A percentile compares a stretch with the other conserved stretches of the same genome.
Conservation (phyloP, 2,797 vertebrate species). For the Cyprinodon diabolis region DNA sequence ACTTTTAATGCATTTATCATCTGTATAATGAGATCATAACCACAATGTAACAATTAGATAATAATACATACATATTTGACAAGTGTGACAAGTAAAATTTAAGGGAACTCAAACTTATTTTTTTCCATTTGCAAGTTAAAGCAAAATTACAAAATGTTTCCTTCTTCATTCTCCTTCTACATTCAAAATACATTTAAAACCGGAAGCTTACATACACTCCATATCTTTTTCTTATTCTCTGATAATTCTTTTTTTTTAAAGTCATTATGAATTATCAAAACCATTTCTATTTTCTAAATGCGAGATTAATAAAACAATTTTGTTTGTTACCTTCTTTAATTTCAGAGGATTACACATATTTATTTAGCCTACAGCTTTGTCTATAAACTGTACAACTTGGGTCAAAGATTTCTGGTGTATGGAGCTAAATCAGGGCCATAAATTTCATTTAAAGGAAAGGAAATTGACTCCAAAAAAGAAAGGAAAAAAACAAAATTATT, state of each 20-base stretch:
- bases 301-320: neutral
- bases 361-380: neutral
- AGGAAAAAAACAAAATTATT: no score
- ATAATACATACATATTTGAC: neutral
- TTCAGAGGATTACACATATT: neutral
- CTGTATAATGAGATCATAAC: neutral
- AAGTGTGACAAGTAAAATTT: neutral
- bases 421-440: no score
- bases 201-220: neutral
- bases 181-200: neutral
- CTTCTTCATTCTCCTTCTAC: neutral
- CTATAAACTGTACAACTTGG: neutral
- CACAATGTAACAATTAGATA: neutral
- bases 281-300: neutral
- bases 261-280: neutral
- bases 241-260: neutral
- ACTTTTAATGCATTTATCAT: neutral
- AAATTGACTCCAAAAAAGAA: no score
- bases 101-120: neutral
- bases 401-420: no score
- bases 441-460: no score
- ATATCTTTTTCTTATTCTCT: neutral
- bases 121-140: neutral
- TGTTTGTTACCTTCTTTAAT: neutral
- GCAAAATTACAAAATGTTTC: neutral